Evolutionary conservation across 1,140 invertebrate species (phyloP), one percentile per base, ranked within the genome.

Genomic region (Mercenaria mercenaria): DNA sequence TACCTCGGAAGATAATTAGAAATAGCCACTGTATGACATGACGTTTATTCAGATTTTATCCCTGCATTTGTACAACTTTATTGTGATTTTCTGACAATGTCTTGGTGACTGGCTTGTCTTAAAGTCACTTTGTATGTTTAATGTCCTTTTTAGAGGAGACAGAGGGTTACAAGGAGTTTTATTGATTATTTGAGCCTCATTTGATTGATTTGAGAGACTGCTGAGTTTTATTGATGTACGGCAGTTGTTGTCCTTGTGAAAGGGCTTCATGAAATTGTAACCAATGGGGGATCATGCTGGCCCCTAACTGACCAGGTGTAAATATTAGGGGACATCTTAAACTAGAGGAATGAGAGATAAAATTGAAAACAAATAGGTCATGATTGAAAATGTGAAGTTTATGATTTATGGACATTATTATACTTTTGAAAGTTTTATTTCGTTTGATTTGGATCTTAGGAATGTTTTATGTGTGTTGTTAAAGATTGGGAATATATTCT

Each of bases 291-390:
- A 2, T 39, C 67, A 39, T 39, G 67, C 67, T 39, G 67, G 26
- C 67, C 34, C 34, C 34, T 72, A 72, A 72, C 4, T 41, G 37
- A 41, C 67, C 67, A 72, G 67, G 34, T 72, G 67, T 72, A 39
- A 39, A 72, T 23, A 72, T 29, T 41, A 72, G 34, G 18, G 67
- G 67, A 23, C 32, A 72, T 72, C 15, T 64, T 26, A 29, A 64
- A 20, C 59, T 29, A 64, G n/a, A 29, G 20, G 26, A 29, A 4
- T 26, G 11, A 29, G 59, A 15, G 59, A 64, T 64, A 8, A 20
- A 56, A 23, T 11, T 56, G 52, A 56, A 56, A 56, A 13, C 43
- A 4, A 56, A n/a, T n/a, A n/a, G n/a, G n/a, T n/a, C n/a, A n/a
- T n/a, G n/a, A n/a, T n/a, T n/a, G n/a, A n/a, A n/a, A n/a, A n/a